These are phyloP conservation scores for Temnothorax unifasciatus DNA, from an alignment of 2,888 invertebrate genomes.

Conservation along the genomic window DNA sequence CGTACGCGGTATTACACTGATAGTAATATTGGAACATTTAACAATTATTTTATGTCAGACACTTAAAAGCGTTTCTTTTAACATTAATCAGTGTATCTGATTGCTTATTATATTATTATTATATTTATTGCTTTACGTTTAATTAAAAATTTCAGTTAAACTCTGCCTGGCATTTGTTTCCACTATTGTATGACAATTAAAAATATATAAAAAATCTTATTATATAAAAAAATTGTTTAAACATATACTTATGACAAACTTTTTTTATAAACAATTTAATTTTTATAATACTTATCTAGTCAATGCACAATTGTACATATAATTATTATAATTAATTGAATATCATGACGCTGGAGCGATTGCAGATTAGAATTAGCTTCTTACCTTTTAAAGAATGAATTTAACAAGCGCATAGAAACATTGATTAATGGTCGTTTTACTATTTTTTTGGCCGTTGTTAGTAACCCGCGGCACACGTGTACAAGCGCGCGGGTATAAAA, in stretches of 20 bases:
- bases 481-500: conserved; percentile 18
- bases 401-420: conserved; percentile 20
- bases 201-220: background rate
- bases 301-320: background rate
- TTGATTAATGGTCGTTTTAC: conserved; percentile 35
- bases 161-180: background rate
- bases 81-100: background rate
- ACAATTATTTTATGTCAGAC: background rate
- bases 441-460: conserved; percentile 31
- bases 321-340: background rate
- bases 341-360: background rate
- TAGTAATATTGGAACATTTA: background rate
- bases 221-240: background rate
- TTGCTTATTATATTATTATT: too few relatives aligned
- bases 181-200: background rate
- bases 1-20: background rate
- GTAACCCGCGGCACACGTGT: background rate
- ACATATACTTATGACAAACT: background rate
- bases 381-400: conserved; percentile 2
- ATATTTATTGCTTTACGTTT: background rate
- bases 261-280: background rate
- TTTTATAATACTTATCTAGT: background rate
- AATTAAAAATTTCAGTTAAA: background rate
- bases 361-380: background rate
- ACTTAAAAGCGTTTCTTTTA: background rate